Evolutionary conservation across 1,140 invertebrate genomes (phyloP), one percentile per base, ranked within the genome.

Genomic region (Macrosteles quadrilineatus): DNA sequence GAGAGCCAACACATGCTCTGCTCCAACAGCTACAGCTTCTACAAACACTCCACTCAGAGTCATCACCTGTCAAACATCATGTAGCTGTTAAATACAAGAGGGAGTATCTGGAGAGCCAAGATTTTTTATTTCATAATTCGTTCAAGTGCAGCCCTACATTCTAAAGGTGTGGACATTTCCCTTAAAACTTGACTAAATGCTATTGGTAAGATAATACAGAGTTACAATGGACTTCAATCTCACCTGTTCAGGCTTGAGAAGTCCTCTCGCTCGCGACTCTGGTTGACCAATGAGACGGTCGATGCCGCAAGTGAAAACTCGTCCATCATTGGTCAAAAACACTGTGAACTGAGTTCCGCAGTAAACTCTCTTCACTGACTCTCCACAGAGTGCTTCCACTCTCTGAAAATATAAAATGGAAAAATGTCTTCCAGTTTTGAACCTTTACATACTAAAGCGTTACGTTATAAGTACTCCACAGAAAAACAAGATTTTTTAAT

Each of bases 301-400:
- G 77, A 83, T 77, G 23, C 88, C 88, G 82, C 87, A 89, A 0
- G 87, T 87, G 72, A 81, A 88, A 1, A 90, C 81, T 71, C 79
- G 78, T 12, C 88, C 88, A 78, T 84, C 82, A 71, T 81, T 82
- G 1, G 87, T 87, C 0, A 90, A 78, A 71, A 88, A 89, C 1
- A 89, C 81, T 43, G 87, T 87, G 73, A 90, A 86, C 74, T 88
- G 85, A 17, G 86, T 85, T 31, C 87, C 88, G 79, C 87, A 88
- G 25, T 82, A 83, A 11, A 89, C 85, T 77, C 87, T 87, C 68
- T 85, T 86, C 0, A 89, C 81, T 0, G 81, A 81, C 50, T 85
- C 74, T 59, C 86, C 84, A 72, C 82, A 82, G 59, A 89, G 75
- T 2, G 80, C 76, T 71, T 88, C 85, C 4, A 90, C 81, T 73